These are phyloP conservation scores for Zaprionus inermis DNA, from an alignment of 1,140 invertebrate species.

Conservation along the genomic window DNA sequence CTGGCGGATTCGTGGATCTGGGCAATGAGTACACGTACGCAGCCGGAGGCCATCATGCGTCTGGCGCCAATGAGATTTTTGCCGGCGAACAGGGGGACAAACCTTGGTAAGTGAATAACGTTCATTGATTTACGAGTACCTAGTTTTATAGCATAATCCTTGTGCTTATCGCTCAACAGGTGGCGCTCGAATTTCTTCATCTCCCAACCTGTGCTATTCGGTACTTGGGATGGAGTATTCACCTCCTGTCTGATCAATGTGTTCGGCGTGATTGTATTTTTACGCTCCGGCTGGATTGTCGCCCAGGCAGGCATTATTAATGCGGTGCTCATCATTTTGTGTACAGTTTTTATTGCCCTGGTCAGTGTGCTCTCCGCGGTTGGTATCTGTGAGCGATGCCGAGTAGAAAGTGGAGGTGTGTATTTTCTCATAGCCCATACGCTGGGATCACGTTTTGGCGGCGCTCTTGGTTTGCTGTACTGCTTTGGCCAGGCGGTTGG, in stretches of 20 bases:
- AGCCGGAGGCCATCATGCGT: slow-evolving; percentile 91
- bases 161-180: slow-evolving; percentile 85
- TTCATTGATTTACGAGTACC: neutral
- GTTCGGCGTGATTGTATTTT: slow-evolving; percentile 98
- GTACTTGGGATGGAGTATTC: slow-evolving; percentile 97
- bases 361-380: slow-evolving; percentile 97
- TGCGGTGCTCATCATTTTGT: slow-evolving; percentile 94
- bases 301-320: slow-evolving; percentile 96
- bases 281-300: slow-evolving; percentile 98
- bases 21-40: slow-evolving; percentile 90
- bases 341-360: slow-evolving; percentile 93
- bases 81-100: slow-evolving; percentile 91
- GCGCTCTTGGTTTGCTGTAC: slow-evolving; percentile 95
- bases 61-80: slow-evolving; percentile 94
- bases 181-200: slow-evolving; percentile 97
- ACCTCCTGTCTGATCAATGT: slow-evolving; percentile 96
- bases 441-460: slow-evolving; percentile 95
- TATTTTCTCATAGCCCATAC: slow-evolving; percentile 98
- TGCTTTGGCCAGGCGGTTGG: slow-evolving; percentile 99
- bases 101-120: slow-evolving; percentile 69
- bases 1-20: slow-evolving; percentile 88
- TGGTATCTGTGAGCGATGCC: slow-evolving; percentile 97
- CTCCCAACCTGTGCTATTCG: slow-evolving; percentile 96
- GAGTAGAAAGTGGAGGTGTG: slow-evolving; percentile 97
- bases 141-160: neutral